Conservation (phyloP, 2,113 vertebrate genomes). For the Cyprinus carpio region DNA sequence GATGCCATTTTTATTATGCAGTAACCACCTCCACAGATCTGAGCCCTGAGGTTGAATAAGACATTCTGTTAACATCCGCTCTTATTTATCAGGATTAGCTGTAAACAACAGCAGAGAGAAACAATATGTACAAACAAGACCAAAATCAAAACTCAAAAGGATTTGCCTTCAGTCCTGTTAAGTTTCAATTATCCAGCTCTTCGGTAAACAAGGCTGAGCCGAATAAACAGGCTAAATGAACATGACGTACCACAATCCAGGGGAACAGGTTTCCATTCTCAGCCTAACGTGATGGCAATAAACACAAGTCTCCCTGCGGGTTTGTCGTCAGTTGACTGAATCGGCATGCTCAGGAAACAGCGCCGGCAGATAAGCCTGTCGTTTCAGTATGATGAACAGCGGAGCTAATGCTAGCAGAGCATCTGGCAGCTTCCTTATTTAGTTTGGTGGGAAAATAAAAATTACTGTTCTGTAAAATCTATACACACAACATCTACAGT, state of each 20-base stretch:
- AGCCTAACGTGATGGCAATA: not conserved
- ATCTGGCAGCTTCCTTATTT: constrained; percentile 1
- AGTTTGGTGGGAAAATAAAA: not conserved
- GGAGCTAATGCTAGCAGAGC: not conserved
- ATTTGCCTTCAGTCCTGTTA: constrained; percentile 15
- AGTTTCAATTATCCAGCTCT: constrained; percentile 10
- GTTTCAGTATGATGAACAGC: constrained; percentile 4
- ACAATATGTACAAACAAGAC: not conserved
- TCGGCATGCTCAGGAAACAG: not conserved
- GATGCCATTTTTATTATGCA: not conserved
- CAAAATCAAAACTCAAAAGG: not conserved
- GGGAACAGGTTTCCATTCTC: constrained; percentile 3
- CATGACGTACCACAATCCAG: not conserved
- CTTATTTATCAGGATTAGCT: not conserved
- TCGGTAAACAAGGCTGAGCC: not conserved
- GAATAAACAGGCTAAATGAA: not conserved
- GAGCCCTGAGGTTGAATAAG: constrained; percentile 5
- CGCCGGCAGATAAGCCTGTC: not conserved
- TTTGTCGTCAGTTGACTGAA: not conserved
- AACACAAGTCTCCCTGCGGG: not conserved
- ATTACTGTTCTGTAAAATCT: not conserved
- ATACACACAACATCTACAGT: not conserved
- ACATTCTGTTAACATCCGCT: not conserved
- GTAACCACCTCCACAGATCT: constrained; percentile 8
- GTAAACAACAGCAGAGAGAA: constrained; percentile 6